These are phyloP conservation scores for Eurosta solidaginis DNA, from an alignment of 1,140 invertebrate species.

Conservation along the genomic window DNA sequence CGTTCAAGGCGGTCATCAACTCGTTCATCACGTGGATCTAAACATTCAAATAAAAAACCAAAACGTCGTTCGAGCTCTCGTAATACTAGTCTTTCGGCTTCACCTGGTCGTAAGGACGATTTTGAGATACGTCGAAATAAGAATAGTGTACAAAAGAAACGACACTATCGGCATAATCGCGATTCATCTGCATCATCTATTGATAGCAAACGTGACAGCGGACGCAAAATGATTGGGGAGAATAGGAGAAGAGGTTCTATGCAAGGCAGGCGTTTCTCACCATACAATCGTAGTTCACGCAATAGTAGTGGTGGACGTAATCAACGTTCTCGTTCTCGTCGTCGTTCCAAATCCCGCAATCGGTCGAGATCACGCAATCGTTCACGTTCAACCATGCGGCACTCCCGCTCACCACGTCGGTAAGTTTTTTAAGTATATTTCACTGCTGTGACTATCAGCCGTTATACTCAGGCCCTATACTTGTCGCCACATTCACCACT, in stretches of 20 bases:
- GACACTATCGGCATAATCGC: slow-evolving; percentile 86
- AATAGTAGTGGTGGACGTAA: slow-evolving; percentile 47
- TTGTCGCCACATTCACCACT: not conserved
- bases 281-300: slow-evolving; percentile 47
- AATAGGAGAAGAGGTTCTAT: slow-evolving; percentile 33
- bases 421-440: too few species aligned
- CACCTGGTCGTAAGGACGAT: slow-evolving; percentile 65
- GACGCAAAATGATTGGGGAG: slow-evolving; percentile 30
- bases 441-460: too few species aligned
- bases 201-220: slow-evolving; percentile 44
- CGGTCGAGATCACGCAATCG: slow-evolving; percentile 47
- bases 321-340: slow-evolving; percentile 51
- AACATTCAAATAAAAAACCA: slow-evolving; percentile 35
- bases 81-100: slow-evolving; percentile 51
- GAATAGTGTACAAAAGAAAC: slow-evolving; percentile 77
- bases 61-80: slow-evolving; percentile 36
- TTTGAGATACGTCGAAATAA: slow-evolving; percentile 78
- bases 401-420: slow-evolving; percentile 54
- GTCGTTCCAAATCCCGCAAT: slow-evolving; percentile 44
- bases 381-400: slow-evolving; percentile 54
- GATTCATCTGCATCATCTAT: slow-evolving; percentile 72
- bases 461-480: too few species aligned
- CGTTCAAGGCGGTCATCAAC: slow-evolving; percentile 43
- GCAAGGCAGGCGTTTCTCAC: slow-evolving; percentile 45
- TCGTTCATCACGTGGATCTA: slow-evolving; percentile 39